Evolutionary conservation across 2,888 invertebrate species (phyloP), one percentile per base, ranked within the genome.

Genomic region (Chesias legatella): DNA sequence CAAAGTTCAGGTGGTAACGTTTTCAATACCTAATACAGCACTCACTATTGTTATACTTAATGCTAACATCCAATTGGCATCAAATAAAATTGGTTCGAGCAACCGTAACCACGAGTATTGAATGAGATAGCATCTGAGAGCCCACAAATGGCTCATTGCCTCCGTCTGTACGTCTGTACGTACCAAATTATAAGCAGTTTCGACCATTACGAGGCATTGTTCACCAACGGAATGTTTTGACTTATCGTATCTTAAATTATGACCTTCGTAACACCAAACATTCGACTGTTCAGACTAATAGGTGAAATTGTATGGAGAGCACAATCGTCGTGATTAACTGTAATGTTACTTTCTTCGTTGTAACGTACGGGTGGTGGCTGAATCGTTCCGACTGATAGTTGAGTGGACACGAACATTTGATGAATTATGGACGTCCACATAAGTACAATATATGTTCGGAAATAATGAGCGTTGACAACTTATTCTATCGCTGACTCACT

Each of bases 161-260:
- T 34, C 25, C 23, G 41, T 38, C 42, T 43, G 43, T 38, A 56
- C 51, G n/a, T 24, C 20, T 37, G 43, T 38, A 56, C 51, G n/a
- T 24, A 11, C 34, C 26, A 73, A 79, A 79, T 77, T 77, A 75
- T 64, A 63, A 54, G 59, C 63, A 60, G 72, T 73, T 73, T 30
- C 21, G 26, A 26, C 36, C 39, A 40, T 36, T 40, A 45, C 22
- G 29, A 28, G 22, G 40, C 29, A 47, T 51, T 43, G 47, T 44
- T 43, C 35, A 7, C 13, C 13, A 5, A 30, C 22, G 32, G 24
- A 48, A 42, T 44, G 27, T 43, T 53, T 47, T 37, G 37, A 43
- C 41, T 48, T 43, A 49, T 39, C 48, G 36, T 35, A 31, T 48
- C 30, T 42, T 43, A 43, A 46, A 47, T 34, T 38, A 48, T 39